Base-by-base conservation (phyloP, 2,888 invertebrate genomes). In the Allacma fusca region DNA sequence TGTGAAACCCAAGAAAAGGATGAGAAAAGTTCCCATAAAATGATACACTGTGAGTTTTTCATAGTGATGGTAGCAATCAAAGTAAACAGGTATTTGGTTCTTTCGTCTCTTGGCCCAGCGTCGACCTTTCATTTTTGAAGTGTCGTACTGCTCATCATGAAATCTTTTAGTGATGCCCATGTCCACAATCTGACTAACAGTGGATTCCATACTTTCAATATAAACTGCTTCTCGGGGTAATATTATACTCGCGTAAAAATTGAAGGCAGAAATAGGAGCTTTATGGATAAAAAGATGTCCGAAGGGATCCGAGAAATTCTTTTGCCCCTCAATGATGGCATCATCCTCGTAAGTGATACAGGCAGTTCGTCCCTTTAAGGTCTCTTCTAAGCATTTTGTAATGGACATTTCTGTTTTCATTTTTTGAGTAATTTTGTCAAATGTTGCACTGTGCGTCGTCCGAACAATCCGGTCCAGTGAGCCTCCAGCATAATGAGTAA, bases 401-500 rank as follows among this genome's bases (percentile, higher is more conserved):
- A 77, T 77, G 16, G 62, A 62, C 34, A 34, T 57, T 43, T 77
- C 77, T 16, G 62, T 26, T 19, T 43, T 64, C 70, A 77, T 72
- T 43, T 65, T 43, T 40, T 65, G 21, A 26, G 62, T 28, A 16
- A 77, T 71, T 34, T 50, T 72, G 26, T 77, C 65, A 34, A 77
- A 77, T 16, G 72, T 70, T 24, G 70, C 26, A 24, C 43, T 77
- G 28, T 72, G 50, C 1, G 67, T 73, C 7, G 44, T 40, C 19
- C 69, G n/a, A 0, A 77, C 57, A 34, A 73, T 67, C 21, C 71
- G 1, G 19, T 77, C 72, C 57, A 77, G 57, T 21, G 80, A 77
- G n/a, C 81, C 81, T 24, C 81, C 80, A 5, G 80, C 44, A 26
- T 77, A 79, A 29, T 82, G 80, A 0, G 80, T 44, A 1, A 73